Evolutionary conservation across 2,797 vertebrate genomes (phyloP), one percentile per base, ranked within the genome.

Genomic region (Sylvilagus floridanus): DNA sequence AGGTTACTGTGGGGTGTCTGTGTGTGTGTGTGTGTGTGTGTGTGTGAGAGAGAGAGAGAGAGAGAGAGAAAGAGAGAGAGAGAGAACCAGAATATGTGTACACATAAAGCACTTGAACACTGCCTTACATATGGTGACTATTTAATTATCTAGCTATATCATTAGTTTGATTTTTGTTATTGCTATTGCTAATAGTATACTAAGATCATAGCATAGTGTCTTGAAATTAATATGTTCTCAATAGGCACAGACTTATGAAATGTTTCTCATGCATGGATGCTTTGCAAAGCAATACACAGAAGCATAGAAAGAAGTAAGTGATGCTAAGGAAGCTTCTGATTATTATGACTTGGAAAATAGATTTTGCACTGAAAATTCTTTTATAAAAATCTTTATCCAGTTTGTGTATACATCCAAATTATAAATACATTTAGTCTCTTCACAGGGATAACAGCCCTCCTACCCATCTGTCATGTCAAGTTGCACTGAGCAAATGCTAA

Each of bases 401-500:
- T 95, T 96, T 94, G 72, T 96, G 88, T 90, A 91, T 94, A 96
- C 72, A 92, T 95, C 77, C 77, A 95, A 96, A 96, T 95, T 91
- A 95, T 92, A 96, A 57, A 96, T 94, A 95, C 96, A 96, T 97
- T 96, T 97, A 97, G 92, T 94, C 52, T 97, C 83, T 96, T 96
- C 92, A 94, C 78, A 1, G 75, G 90, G 83, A 95, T 95, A 96
- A 90, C 88, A 97, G 73, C 79, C 69, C 92, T 96, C 94, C 97
- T 94, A 95, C 89, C 96, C 96, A 97, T 96, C 97, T 97, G 96
- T 96, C 94, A 96, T 65, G 90, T 97, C 96, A 97, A 95, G 92
- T 93, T 97, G 90, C 72, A 72, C 79, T 89, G 88, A 96, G 77
- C 89, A 94, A 96, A 97, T 96, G 94, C 96, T 97, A 97, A 97